A percentile compares a stretch with the other conserved stretches of the same genome.
Evolutionary conservation across 2,888 invertebrate genomes (phyloP).

Genomic region (Loripinus fragilis): DNA sequence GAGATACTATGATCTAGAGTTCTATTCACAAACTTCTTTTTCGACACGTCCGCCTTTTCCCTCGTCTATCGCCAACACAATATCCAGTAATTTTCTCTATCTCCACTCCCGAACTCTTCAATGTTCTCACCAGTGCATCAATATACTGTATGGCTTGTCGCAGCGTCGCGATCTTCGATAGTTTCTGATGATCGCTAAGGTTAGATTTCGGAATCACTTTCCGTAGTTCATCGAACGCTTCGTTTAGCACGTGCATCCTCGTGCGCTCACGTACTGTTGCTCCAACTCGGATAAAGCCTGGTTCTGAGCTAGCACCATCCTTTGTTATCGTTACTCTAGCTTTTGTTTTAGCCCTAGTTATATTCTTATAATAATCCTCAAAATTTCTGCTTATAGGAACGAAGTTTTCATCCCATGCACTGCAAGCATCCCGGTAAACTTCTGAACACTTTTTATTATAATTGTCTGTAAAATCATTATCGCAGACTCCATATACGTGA

Average conservation of each 20-base stretch:
- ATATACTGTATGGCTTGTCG: conserved; percentile 83
- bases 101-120: conserved; percentile 74
- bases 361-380: neutral
- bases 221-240: conserved; percentile 82
- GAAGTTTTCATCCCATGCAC: no score
- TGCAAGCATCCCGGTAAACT: neutral
- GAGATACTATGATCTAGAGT: no score
- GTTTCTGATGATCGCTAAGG: conserved; percentile 81
- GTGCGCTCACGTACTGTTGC: conserved; percentile 82
- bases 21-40: conserved; percentile 41
- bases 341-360: neutral
- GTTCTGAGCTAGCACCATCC: conserved; percentile 10
- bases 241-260: conserved; percentile 83
- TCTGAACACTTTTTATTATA: neutral
- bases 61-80: conserved; percentile 68
- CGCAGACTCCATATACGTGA: no score
- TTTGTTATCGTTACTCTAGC: neutral
- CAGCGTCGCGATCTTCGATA: conserved; percentile 83
- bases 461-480: no score
- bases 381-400: neutral
- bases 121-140: conserved; percentile 75
- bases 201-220: conserved; percentile 82
- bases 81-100: conserved; percentile 69
- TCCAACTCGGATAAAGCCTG: conserved; percentile 68
- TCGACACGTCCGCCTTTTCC: conserved; percentile 66